These are phyloP conservation scores for Nemotelus pantherinus DNA, from an alignment of 2,888 invertebrate genomes.

Conservation along the genomic window DNA sequence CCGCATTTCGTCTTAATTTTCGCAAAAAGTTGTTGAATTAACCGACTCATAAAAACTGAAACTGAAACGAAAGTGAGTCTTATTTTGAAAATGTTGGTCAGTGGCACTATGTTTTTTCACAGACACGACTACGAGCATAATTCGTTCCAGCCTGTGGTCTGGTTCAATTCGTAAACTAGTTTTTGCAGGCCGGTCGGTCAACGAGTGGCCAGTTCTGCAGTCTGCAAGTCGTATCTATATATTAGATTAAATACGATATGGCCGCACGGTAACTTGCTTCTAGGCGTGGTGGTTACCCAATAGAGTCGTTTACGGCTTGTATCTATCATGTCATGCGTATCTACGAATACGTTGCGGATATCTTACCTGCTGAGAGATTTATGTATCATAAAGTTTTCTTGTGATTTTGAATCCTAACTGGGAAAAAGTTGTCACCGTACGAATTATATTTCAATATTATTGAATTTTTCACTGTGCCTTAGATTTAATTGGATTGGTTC, in stretches of 20 bases:
- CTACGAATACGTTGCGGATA: background rate
- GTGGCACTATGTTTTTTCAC: background rate
- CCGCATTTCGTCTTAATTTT: no score
- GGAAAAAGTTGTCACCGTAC: slow-evolving; percentile 10
- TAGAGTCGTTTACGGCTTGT: background rate
- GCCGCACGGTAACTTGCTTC: slow-evolving; percentile 1
- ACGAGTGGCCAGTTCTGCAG: slow-evolving; percentile 15
- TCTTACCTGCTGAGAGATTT: slow-evolving; percentile 12
- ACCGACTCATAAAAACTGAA: background rate
- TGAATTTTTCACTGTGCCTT: slow-evolving; percentile 18
- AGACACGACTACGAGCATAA: no score
- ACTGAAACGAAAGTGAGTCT: background rate
- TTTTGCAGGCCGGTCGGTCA: slow-evolving; percentile 24
- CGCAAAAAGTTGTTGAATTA: no score
- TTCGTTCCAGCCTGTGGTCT: background rate
- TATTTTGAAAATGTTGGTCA: slow-evolving; percentile 18
- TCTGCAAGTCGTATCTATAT: background rate
- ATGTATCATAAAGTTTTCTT: background rate
- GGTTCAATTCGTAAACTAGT: slow-evolving; percentile 35
- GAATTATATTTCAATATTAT: background rate
- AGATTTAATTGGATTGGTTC: background rate
- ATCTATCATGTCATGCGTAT: slow-evolving; percentile 4
- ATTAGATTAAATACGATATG: no score
- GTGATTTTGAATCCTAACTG: background rate
- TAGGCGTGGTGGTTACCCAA: slow-evolving; percentile 35